phyloP scores from a whole-genome alignment of 2,797 vertebrate species.

The Sebastes minor region DNA sequence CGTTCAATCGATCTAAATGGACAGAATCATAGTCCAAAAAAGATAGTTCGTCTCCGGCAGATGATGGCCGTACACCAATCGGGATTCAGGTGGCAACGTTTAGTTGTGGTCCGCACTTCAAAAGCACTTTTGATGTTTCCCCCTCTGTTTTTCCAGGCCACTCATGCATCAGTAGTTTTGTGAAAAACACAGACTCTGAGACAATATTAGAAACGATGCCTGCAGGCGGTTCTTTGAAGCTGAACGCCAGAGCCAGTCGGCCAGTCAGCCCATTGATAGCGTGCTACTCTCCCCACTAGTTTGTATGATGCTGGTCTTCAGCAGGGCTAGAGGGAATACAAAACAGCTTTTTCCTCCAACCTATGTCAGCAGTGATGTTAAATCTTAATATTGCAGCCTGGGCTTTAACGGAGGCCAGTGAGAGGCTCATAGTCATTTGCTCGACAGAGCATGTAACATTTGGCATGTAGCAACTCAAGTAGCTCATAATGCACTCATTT shows the following conservation, averaged over 20 bases:
- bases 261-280: conserved; percentile 76
- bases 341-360: conserved; percentile 71
- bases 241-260: conserved; percentile 75
- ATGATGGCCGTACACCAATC: conserved; percentile 52
- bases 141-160: conserved; percentile 76
- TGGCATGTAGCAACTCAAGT: conserved; percentile 58
- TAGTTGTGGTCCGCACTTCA: conserved; percentile 77
- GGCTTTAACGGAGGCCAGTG: conserved; percentile 36
- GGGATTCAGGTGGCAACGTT: conserved; percentile 80
- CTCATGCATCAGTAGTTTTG: conserved; percentile 81
- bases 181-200: conserved; percentile 83
- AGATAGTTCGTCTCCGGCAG: conserved; percentile 16
- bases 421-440: conserved; percentile 61
- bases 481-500: conserved; percentile 57
- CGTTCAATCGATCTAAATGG: conserved; percentile 14
- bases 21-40: conserved; percentile 7
- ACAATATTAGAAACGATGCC: conserved; percentile 84
- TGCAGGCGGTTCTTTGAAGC: conserved; percentile 81
- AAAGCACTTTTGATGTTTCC: conserved; percentile 82
- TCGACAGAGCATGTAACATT: conserved; percentile 62
- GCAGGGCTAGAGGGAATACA: conserved; percentile 67
- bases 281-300: conserved; percentile 71
- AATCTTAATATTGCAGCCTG: conserved; percentile 67
- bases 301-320: conserved; percentile 75
- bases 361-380: conserved; percentile 66